Evolutionary conservation across 2,888 invertebrate species (phyloP).

Genomic region (Zygothrica quintamaculata): DNA sequence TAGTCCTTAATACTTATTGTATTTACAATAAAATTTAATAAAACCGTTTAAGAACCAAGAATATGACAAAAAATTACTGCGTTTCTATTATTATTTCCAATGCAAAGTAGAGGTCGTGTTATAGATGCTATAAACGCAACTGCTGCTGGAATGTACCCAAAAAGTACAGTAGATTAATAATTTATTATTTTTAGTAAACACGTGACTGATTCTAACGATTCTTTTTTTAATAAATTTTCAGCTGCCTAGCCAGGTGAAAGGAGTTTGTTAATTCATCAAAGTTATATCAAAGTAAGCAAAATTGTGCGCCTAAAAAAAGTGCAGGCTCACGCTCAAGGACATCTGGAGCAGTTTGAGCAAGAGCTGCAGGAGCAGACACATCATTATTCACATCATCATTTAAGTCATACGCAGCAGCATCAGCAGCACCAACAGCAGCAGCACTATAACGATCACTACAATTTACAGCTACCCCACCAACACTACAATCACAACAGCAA

Average conservation of each 20-base stretch:
- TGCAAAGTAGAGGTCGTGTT: too few species aligned
- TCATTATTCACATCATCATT: constrained; percentile 40
- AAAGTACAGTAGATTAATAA: too few species aligned
- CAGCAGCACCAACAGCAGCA: constrained; percentile 43
- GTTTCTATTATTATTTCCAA: too few species aligned
- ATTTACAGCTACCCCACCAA: constrained; percentile 18
- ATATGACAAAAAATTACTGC: too few species aligned
- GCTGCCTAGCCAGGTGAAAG: constrained; percentile 16
- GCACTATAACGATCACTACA: constrained; percentile 32
- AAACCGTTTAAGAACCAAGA: too few species aligned
- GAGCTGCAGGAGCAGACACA: constrained; percentile 36
- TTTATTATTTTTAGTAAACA: too few species aligned
- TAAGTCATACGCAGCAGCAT: constrained; percentile 34
- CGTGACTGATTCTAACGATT: not conserved
- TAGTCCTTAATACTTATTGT: too few species aligned
- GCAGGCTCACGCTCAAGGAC: constrained; percentile 78
- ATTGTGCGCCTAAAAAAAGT: constrained; percentile 77
- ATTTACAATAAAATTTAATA: too few species aligned
- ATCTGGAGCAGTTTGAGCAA: constrained; percentile 77
- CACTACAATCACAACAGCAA: constrained; percentile 58
- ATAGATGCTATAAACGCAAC: too few species aligned
- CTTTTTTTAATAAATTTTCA: constrained; percentile 8
- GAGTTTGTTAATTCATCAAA: constrained; percentile 9
- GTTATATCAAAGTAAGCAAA: constrained; percentile 56
- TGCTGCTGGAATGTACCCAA: too few species aligned